Conservation (phyloP, 1,140 invertebrate genomes). For the Latrodectus geometricus region DNA sequence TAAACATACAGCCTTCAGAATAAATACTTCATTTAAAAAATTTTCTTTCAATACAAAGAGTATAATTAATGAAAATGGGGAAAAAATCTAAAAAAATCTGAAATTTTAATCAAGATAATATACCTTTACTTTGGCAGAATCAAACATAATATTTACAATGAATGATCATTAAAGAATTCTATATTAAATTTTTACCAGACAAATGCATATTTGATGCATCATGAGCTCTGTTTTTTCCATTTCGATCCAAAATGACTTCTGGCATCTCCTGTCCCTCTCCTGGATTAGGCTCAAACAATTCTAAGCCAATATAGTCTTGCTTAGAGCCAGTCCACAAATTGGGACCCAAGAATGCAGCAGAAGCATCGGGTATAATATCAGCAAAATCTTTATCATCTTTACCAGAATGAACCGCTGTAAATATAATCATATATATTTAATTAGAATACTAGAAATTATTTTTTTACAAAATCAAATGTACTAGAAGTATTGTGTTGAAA, state of each 20-base stretch:
- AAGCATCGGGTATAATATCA: constrained; percentile 77
- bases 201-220: constrained; percentile 13
- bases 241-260: constrained; percentile 18
- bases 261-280: constrained; percentile 1
- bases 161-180: neutral
- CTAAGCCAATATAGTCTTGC: constrained; percentile 94
- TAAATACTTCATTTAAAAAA: no score
- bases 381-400: constrained; percentile 62
- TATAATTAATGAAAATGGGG: no score
- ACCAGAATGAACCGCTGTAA: constrained; percentile 13
- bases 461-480: no score
- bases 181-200: neutral
- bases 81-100: no score
- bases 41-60: no score
- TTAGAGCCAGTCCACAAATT: constrained; percentile 97
- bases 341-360: constrained; percentile 92
- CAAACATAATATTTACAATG: no score
- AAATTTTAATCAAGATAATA: no score
- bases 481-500: no score
- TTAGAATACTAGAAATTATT: no score
- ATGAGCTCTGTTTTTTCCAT: constrained; percentile 11
- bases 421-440: no score
- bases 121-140: no score
- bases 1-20: no score
- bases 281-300: constrained; percentile 91